phyloP scores from a whole-genome alignment of 2,797 vertebrate genomes.

The Muscicapa striata region DNA sequence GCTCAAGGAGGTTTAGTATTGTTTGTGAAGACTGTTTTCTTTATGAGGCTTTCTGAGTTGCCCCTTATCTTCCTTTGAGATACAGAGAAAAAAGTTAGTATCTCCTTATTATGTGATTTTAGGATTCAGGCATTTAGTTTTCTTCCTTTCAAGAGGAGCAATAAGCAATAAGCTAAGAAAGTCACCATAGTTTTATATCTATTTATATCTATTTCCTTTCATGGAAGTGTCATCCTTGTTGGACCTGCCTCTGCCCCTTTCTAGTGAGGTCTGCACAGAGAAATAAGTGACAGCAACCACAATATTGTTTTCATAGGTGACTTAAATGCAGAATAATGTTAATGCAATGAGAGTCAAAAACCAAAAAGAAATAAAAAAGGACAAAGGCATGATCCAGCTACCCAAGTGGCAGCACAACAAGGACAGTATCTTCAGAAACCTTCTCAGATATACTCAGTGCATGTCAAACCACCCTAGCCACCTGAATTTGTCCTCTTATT shows the following conservation, averaged over 20 bases:
- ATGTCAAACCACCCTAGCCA: not conserved
- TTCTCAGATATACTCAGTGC: not conserved
- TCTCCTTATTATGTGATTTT: not conserved
- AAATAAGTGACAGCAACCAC: not conserved
- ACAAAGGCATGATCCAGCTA: not conserved
- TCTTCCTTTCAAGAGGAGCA: not conserved
- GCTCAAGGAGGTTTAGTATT: not conserved
- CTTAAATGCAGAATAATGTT: not conserved
- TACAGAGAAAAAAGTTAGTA: not conserved
- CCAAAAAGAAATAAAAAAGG: accelerated
- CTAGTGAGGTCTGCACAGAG: not conserved
- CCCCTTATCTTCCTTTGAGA: not conserved
- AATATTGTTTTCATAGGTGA: not conserved
- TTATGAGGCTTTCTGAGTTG: not conserved
- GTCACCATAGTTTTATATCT: not conserved
- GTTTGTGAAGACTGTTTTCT: not conserved
- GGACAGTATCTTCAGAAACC: not conserved
- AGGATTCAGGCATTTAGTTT: not conserved
- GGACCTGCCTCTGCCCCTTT: not conserved
- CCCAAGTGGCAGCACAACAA: not conserved
- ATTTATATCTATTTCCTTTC: not conserved
- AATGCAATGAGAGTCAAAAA: not conserved
- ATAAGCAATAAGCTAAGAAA: not conserved
- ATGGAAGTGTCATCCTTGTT: not conserved
- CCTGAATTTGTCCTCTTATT: not conserved